These are phyloP conservation scores for Ataeniobius toweri DNA, from an alignment of 2,797 vertebrate genomes.

Conservation along the genomic window DNA sequence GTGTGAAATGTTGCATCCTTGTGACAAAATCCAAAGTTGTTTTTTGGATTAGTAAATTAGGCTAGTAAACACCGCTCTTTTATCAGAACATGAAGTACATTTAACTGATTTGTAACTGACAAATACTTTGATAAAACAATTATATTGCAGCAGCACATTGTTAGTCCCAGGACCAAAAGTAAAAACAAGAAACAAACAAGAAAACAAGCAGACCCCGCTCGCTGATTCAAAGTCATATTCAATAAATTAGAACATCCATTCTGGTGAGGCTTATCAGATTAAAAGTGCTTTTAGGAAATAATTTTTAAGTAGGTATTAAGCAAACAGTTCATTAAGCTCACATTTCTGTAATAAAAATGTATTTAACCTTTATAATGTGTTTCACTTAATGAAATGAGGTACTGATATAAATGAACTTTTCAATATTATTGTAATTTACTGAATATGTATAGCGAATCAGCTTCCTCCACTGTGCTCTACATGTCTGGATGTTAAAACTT, in stretches of 20 bases:
- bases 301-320: neutral
- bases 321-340: neutral
- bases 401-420: too few relatives aligned
- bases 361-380: neutral
- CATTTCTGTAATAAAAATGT: neutral
- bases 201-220: neutral
- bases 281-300: neutral
- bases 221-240: neutral
- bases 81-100: constrained; percentile 3
- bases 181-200: neutral
- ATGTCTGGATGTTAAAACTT: too few relatives aligned
- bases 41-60: constrained; percentile 18
- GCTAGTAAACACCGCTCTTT: constrained; percentile 2
- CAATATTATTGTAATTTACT: too few relatives aligned
- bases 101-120: neutral
- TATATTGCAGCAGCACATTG: neutral
- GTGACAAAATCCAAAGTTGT: constrained; percentile 40
- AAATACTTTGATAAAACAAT: neutral
- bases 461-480: too few relatives aligned
- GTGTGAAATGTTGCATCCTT: constrained; percentile 67
- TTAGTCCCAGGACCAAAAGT: neutral
- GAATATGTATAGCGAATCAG: too few relatives aligned
- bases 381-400: neutral
- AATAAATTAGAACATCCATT: neutral
- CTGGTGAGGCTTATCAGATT: neutral